phyloP scores from a whole-genome alignment of 2,888 invertebrate genomes.

The Gerris lacustris region DNA sequence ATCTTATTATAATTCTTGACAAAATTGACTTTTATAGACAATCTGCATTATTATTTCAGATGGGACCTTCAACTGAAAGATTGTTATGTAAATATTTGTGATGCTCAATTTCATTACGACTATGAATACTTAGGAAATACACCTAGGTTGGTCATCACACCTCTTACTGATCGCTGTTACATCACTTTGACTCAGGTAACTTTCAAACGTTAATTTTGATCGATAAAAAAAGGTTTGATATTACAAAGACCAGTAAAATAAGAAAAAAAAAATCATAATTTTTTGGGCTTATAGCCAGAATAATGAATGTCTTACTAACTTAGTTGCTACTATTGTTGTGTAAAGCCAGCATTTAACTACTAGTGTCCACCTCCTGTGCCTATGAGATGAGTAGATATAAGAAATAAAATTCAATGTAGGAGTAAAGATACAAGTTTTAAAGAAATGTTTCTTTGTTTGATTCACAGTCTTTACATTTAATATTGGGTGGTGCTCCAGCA shows the following conservation, averaged over 20 bases:
- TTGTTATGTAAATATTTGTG: conserved; percentile 89
- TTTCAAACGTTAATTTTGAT: not conserved
- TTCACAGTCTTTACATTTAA: conserved; percentile 64
- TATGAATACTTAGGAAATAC: conserved; percentile 93
- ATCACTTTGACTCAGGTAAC: conserved; percentile 77
- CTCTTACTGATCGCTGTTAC: conserved; percentile 87
- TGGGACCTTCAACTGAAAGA: conserved; percentile 72
- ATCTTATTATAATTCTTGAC: too few species aligned
- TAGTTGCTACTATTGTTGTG: too few species aligned
- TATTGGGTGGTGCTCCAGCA: conserved; percentile 95
- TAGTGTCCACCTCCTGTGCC: too few species aligned
- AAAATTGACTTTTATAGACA: too few species aligned
- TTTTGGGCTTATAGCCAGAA: not conserved
- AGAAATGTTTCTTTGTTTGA: not conserved
- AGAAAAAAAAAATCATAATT: too few species aligned
- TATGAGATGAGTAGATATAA: too few species aligned
- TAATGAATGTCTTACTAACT: not conserved
- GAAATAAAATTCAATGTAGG: too few species aligned
- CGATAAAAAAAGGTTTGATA: too few species aligned
- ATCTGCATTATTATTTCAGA: conserved; percentile 34
- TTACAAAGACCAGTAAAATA: too few species aligned
- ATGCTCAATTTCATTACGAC: conserved; percentile 80
- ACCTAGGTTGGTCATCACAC: conserved; percentile 85
- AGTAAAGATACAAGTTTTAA: too few species aligned
- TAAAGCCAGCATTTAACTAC: too few species aligned